Conservation (phyloP, 2,113 vertebrate genomes). For the Peucedramus taeniatus region DNA sequence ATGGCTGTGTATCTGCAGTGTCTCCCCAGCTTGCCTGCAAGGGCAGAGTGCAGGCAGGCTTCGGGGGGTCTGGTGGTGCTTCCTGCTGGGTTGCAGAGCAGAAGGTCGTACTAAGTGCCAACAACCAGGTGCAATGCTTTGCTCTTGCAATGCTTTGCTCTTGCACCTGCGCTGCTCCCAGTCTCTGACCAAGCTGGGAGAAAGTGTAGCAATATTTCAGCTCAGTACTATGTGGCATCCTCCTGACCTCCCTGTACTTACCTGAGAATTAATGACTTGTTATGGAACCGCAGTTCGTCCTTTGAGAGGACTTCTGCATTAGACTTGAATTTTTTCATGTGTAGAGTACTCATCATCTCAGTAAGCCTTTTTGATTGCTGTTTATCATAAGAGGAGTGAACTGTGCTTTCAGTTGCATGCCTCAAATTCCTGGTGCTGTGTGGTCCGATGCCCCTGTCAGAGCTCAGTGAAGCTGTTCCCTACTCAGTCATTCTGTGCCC, state of each 20-base stretch:
- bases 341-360: not conserved
- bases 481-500: not conserved
- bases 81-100: not conserved
- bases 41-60: not conserved
- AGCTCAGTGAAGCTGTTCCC: not conserved
- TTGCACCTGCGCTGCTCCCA: not conserved
- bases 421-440: not conserved
- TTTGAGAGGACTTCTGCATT: not conserved
- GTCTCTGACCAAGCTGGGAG: not conserved
- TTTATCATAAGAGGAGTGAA: not conserved
- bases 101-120: not conserved
- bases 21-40: not conserved
- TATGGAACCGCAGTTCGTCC: not conserved
- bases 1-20: not conserved
- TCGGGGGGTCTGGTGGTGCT: accelerated
- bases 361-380: not conserved
- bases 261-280: not conserved
- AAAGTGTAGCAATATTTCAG: not conserved
- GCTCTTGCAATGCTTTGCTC: not conserved
- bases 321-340: not conserved
- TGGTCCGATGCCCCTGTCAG: not conserved
- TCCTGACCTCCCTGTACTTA: not conserved
- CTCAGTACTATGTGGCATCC: accelerated
- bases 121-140: not conserved
- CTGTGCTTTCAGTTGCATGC: not conserved